Evolutionary conservation across 2,888 invertebrate species (phyloP).

Genomic region (Prosopocoilus inquinatus): DNA sequence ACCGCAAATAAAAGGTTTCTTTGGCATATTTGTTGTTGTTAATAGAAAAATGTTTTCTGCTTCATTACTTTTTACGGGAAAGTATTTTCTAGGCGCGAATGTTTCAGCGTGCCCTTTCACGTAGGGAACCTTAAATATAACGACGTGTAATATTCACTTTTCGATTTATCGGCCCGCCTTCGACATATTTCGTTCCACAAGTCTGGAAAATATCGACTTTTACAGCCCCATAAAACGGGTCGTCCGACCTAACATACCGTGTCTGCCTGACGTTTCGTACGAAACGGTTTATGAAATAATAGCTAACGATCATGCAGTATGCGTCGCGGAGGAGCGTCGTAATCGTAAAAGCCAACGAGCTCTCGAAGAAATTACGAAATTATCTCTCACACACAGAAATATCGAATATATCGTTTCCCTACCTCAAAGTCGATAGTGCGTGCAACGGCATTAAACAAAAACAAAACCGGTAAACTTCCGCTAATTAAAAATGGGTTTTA

Average conservation of each 20-base stretch:
- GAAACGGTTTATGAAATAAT: slow-evolving; percentile 4
- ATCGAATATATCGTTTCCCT: no score
- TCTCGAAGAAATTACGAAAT: not conserved
- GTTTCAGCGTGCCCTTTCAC: no score
- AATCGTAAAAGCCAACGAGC: not conserved
- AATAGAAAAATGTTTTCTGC: no score
- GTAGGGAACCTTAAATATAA: no score
- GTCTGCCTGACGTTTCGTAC: not conserved
- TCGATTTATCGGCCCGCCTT: no score
- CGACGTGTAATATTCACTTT: no score
- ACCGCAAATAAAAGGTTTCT: no score
- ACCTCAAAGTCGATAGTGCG: not conserved
- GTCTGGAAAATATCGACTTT: slow-evolving; percentile 12
- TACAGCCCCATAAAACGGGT: not conserved
- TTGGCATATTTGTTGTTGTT: no score
- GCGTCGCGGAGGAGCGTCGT: not conserved
- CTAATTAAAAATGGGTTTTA: not conserved
- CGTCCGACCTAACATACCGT: slow-evolving; percentile 1
- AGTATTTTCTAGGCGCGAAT: no score
- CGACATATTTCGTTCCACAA: not conserved
- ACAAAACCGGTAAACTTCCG: slow-evolving; percentile 4
- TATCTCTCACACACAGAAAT: not conserved
- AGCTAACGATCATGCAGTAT: slow-evolving; percentile 3
- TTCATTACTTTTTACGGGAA: no score
- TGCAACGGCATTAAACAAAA: not conserved